Evolutionary conservation across 2,888 invertebrate species (phyloP).

Genomic region (Meta bourneti): DNA sequence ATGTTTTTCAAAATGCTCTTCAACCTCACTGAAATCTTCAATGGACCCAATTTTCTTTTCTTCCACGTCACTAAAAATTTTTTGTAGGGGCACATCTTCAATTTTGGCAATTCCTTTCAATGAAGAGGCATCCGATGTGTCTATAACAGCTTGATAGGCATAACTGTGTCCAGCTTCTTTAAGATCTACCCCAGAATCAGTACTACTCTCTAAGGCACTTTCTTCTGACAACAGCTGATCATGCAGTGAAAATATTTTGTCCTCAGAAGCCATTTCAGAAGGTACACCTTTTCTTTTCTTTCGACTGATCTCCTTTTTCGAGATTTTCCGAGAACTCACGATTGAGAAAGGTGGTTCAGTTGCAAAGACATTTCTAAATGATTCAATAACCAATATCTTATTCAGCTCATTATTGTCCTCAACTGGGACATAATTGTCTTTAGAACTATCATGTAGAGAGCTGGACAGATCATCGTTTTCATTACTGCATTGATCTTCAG

Average conservation of each 20-base stretch:
- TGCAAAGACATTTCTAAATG: conserved; percentile 70
- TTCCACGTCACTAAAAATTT: not conserved
- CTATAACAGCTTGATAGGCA: not conserved
- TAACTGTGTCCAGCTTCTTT: conserved; percentile 52
- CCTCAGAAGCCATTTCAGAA: conserved; percentile 33
- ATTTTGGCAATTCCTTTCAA: not conserved
- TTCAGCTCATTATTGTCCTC: conserved; percentile 18
- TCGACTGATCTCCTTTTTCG: conserved; percentile 15
- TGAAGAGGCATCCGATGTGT: conserved; percentile 5
- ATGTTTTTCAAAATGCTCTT: no score
- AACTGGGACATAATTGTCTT: not conserved
- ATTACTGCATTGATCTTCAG: not conserved
- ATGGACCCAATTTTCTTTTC: no score
- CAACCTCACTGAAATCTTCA: no score
- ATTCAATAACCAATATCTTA: conserved; percentile 69
- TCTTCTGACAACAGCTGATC: conserved; percentile 70
- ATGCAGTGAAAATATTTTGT: conserved; percentile 54
- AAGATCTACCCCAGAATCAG: conserved; percentile 69
- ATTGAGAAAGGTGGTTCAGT: conserved; percentile 65
- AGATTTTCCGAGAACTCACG: conserved; percentile 16
- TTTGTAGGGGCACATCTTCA: not conserved
- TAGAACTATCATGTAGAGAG: conserved; percentile 23
- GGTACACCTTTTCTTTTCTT: conserved; percentile 37
- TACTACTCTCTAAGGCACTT: conserved; percentile 73
- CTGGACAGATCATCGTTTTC: conserved; percentile 38